These are phyloP conservation scores for Brachyhypopomus occidentalis DNA, from an alignment of 2,113 vertebrate genomes.

Conservation along the genomic window DNA sequence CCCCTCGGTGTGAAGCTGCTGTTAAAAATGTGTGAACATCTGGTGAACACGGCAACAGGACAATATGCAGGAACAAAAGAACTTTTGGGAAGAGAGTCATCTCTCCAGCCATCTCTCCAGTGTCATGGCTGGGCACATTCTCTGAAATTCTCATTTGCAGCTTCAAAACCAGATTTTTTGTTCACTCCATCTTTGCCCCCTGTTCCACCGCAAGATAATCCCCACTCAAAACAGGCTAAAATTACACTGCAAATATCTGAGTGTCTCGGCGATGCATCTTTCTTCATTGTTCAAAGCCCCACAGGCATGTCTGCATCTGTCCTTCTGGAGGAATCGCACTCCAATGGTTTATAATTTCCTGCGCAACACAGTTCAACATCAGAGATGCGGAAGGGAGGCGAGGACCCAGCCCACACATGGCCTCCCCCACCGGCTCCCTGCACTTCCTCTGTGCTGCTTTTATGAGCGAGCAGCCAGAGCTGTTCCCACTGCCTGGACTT, in stretches of 20 bases:
- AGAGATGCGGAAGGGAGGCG: constrained; percentile 27
- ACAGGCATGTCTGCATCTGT: constrained; percentile 34
- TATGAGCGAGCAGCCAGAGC: constrained; percentile 17
- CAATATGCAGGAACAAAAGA: constrained; percentile 40
- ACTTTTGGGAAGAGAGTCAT: constrained; percentile 28
- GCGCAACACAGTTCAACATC: constrained; percentile 51
- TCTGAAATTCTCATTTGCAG: constrained; percentile 49
- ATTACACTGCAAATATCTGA: constrained; percentile 73
- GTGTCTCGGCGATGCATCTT: constrained; percentile 60
- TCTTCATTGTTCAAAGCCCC: constrained; percentile 45
- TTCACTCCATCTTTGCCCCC: constrained; percentile 1
- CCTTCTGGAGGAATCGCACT: constrained; percentile 57
- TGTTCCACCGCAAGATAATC: constrained; percentile 36
- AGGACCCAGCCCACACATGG: background rate
- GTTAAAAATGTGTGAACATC: background rate
- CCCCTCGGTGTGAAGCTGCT: background rate
- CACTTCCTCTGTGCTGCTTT: constrained; percentile 19
- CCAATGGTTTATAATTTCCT: constrained; percentile 61
- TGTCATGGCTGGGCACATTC: constrained; percentile 25
- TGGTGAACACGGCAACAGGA: background rate
- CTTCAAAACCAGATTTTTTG: constrained; percentile 44
- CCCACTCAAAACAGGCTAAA: constrained; percentile 56
- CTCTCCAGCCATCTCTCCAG: constrained; percentile 33
- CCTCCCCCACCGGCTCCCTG: background rate
- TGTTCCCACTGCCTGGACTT: constrained; percentile 39